A percentile compares a stretch with the other conserved stretches of the same genome.
These are phyloP conservation scores for Pelodiscus sinensis DNA, from an alignment of 2,113 vertebrate genomes.

Conservation along the genomic window DNA sequence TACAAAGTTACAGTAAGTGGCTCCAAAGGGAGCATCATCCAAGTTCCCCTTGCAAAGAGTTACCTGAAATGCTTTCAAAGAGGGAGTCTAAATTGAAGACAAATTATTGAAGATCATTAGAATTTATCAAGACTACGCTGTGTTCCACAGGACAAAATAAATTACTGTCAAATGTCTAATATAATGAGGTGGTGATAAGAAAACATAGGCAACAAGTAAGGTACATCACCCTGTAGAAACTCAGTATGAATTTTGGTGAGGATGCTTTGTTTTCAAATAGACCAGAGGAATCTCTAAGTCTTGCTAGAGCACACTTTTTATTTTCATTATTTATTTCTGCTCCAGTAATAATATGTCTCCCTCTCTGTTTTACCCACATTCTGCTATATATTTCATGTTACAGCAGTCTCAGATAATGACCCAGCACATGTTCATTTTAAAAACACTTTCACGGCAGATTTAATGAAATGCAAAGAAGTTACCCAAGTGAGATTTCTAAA, in stretches of 20 bases:
- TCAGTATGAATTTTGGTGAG: not conserved
- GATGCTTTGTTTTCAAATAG: not conserved
- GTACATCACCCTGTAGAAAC: conserved; percentile 19
- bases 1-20: not conserved
- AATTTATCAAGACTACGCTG: conserved; percentile 11
- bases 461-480: too few species aligned
- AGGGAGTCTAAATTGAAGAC: conserved; percentile 35
- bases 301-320: not conserved
- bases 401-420: too few species aligned
- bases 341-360: not conserved
- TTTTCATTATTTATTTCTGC: not conserved
- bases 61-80: not conserved
- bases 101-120: conserved; percentile 18
- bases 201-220: not conserved
- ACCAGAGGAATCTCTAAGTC: not conserved
- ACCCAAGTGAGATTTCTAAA: too few species aligned
- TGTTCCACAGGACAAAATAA: conserved; percentile 41
- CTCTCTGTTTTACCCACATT: too few species aligned
- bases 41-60: not conserved
- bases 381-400: too few species aligned
- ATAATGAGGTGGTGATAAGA: conserved; percentile 28
- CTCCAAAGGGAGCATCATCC: not conserved
- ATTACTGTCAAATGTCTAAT: conserved; percentile 46
- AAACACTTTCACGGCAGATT: too few species aligned
- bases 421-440: too few species aligned